Percentiles rank a stretch among this genome's conserved stretches.
Conservation (phyloP, 2,797 vertebrate species). For the Gymnoscopelus microlampas region DNA sequence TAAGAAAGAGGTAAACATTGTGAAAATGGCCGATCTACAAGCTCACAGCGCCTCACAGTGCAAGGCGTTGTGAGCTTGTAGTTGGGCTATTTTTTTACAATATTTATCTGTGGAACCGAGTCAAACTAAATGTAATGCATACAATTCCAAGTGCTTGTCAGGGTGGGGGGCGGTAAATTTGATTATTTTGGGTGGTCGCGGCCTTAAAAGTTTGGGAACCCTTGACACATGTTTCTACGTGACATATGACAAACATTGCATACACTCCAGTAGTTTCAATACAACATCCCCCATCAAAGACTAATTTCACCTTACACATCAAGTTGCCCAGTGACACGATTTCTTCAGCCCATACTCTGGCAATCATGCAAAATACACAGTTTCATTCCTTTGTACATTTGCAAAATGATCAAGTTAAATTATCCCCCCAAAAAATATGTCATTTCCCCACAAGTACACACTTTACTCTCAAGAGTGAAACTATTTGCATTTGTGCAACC, state of each 20-base stretch:
- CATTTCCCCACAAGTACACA: slow-evolving; percentile 21
- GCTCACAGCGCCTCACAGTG: too few species aligned
- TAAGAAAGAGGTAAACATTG: too few species aligned
- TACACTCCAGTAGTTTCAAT: slow-evolving; percentile 50
- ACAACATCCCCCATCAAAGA: slow-evolving; percentile 44
- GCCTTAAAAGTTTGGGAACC: too few species aligned
- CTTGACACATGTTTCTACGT: slow-evolving; percentile 45
- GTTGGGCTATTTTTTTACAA: too few species aligned
- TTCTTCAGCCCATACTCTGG: slow-evolving; percentile 38
- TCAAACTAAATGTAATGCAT: too few species aligned
- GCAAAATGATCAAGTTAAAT: slow-evolving; percentile 43
- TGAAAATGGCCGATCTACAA: too few species aligned
- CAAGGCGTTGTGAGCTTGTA: too few species aligned
- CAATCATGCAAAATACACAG: slow-evolving; percentile 69
- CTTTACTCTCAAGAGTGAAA: slow-evolving; percentile 23
- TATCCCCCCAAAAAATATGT: slow-evolving; percentile 33
- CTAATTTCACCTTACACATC: slow-evolving; percentile 52
- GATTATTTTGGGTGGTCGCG: too few species aligned
- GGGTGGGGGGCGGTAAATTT: too few species aligned
- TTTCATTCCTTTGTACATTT: slow-evolving; percentile 52
- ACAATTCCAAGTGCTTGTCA: too few species aligned
- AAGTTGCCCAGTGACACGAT: slow-evolving; percentile 43
- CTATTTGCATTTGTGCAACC: slow-evolving; percentile 19
- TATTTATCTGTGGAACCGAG: too few species aligned
- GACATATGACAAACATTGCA: slow-evolving; percentile 45